phyloP scores from a whole-genome alignment of 2,797 vertebrate species.

The Clarias platycephalus region DNA sequence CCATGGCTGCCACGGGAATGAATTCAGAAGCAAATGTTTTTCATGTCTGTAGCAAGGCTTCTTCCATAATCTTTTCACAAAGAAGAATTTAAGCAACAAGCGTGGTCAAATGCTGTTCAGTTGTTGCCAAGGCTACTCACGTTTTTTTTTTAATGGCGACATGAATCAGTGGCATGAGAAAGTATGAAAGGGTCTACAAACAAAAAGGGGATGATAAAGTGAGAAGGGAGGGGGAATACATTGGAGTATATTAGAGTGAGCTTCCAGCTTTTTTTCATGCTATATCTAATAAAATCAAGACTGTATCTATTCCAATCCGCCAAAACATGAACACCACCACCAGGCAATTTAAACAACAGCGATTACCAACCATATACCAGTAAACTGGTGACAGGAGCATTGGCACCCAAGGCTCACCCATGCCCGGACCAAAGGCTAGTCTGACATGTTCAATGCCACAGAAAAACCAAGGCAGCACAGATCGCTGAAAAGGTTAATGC shows the following conservation, averaged over 20 bases:
- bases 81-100: slow-evolving; percentile 35
- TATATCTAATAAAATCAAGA: not conserved
- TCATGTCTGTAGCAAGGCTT: slow-evolving; percentile 29
- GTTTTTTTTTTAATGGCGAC: slow-evolving; percentile 16
- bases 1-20: slow-evolving; percentile 26
- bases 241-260: not conserved
- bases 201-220: slow-evolving; percentile 7
- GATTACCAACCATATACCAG: no score
- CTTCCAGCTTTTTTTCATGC: not conserved
- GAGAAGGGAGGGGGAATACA: not conserved
- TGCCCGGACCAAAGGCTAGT: no score
- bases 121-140: slow-evolving; percentile 48
- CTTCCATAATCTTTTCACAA: slow-evolving; percentile 47
- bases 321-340: no score
- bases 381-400: no score
- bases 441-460: no score
- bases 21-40: slow-evolving; percentile 38
- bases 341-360: no score
- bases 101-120: slow-evolving; percentile 31
- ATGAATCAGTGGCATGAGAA: slow-evolving; percentile 29
- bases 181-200: slow-evolving; percentile 27
- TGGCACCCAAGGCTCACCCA: no score
- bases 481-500: no score
- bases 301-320: not conserved
- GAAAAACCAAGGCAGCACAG: no score